These are phyloP conservation scores for Zaprionus taronus DNA, from an alignment of 1,140 invertebrate genomes.

Conservation along the genomic window DNA sequence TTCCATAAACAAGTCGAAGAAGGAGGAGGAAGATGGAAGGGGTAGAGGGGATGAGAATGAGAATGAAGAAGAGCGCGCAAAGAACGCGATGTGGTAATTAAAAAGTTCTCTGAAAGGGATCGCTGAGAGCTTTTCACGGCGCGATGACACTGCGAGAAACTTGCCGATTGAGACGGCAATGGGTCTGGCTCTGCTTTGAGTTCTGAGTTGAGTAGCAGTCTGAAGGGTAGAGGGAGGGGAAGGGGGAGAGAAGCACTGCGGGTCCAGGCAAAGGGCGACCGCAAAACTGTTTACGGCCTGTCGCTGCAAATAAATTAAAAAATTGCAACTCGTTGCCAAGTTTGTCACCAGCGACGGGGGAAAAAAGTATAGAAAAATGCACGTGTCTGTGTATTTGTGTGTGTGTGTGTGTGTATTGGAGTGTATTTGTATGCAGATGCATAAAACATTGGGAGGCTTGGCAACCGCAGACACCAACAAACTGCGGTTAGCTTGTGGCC, in stretches of 20 bases:
- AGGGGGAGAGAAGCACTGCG: constrained; percentile 2
- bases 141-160: constrained; percentile 58
- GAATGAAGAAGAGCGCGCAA: constrained; percentile 26
- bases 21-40: not conserved
- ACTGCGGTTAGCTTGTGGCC: constrained; percentile 60
- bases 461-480: constrained; percentile 59
- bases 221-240: constrained; percentile 5
- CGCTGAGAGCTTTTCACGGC: constrained; percentile 8
- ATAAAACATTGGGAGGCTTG: constrained; percentile 50
- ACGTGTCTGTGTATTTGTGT: constrained; percentile 27
- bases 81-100: constrained; percentile 65
- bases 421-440: constrained; percentile 47
- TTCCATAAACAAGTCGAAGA: constrained; percentile 63
- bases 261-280: not conserved
- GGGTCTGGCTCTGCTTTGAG: not conserved
- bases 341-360: constrained; percentile 64
- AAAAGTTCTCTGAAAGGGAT: constrained; percentile 59
- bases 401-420: constrained; percentile 23
- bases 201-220: not conserved
- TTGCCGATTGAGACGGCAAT: constrained; percentile 54
- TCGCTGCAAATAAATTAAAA: constrained; percentile 68
- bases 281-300: constrained; percentile 37
- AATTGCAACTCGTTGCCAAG: constrained; percentile 73
- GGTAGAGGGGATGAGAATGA: not conserved
- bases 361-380: constrained; percentile 43